Percentiles rank a stretch among this genome's conserved stretches.
These are phyloP conservation scores for Apteryx mantelli DNA, from an alignment of 2,113 vertebrate species.

Conservation along the genomic window DNA sequence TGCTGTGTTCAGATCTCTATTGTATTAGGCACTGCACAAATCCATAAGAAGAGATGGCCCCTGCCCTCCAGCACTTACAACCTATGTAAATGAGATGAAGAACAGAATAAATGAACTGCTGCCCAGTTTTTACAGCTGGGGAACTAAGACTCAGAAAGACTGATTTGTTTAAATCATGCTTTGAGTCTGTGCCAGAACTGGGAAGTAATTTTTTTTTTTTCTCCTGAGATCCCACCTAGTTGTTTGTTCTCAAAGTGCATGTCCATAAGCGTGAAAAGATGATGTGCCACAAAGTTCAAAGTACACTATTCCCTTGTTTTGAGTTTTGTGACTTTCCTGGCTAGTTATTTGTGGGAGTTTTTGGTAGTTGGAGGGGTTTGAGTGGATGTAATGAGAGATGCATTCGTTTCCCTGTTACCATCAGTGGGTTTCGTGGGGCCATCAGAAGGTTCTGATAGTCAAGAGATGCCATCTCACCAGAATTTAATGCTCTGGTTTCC, in stretches of 20 bases:
- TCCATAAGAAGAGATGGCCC: neutral
- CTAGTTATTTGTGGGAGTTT: neutral
- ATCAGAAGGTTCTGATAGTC: neutral
- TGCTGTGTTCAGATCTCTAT: neutral
- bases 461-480: neutral
- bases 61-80: neutral
- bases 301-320: accelerated
- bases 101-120: neutral
- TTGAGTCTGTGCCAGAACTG: neutral
- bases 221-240: neutral
- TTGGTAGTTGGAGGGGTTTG: neutral
- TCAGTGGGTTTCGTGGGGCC: neutral
- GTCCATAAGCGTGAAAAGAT: neutral
- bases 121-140: neutral
- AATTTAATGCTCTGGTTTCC: neutral
- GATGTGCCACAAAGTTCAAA: neutral
- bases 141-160: neutral
- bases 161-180: neutral
- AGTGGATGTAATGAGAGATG: neutral
- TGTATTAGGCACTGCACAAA: neutral
- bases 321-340: neutral
- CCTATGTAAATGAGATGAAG: neutral
- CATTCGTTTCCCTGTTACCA: neutral
- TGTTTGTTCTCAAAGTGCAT: neutral
- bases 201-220: neutral